Base-by-base conservation (phyloP, 2,113 vertebrate species). In the Catagonus wagneri region DNA sequence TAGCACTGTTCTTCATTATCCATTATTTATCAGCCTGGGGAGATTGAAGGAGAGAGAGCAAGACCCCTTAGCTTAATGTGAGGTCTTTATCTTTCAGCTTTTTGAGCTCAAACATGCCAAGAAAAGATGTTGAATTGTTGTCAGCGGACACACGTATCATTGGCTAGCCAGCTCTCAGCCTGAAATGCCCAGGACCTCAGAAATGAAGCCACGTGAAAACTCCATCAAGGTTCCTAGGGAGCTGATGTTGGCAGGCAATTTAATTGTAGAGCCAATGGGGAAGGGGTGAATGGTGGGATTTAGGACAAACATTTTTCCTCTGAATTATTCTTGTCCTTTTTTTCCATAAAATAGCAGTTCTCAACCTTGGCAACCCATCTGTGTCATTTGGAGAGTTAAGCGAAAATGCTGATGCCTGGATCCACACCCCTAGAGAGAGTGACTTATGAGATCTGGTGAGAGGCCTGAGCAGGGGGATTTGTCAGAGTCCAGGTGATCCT, bases 21-120 rank as follows among this genome's bases (percentile, higher is more conserved):
- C 97, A 98, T 98, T 98, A 98, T 98, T 98, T 97, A 98, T 98
- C 97, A 98, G 95, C 79, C 95, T 93, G 72, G 86, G 95, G 80
- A 98, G 95, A 91, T 16, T n/a, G 93, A 83, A 98, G 78, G 95
- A 97, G 65, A 95, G 50, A 95, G 93, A 92, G 83, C 61, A 97
- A 97, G 95, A 97, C 92, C 96, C 96, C 96, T 78, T 90, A 86
- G 96, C 88, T 97, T 97, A 98, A 97, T 94, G 84, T 71, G 32
- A 95, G 71, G 71, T 93, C 89, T 96, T 97, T 94, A 97, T 97
- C 86, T 94, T 95, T 95, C 81, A 95, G 88, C 58, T 44, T 94
- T 39, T 50, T 60, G 44, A 97, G 39, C 61, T 32, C 6, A 96
- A 96, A 80, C 95, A 96, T 90, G 71, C 61, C 71, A 79, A 74